A percentile compares a stretch with the other conserved stretches of the same genome.
These are phyloP conservation scores for Liopterus haemorrhoidalis DNA, from an alignment of 2,888 invertebrate species.

Conservation along the genomic window DNA sequence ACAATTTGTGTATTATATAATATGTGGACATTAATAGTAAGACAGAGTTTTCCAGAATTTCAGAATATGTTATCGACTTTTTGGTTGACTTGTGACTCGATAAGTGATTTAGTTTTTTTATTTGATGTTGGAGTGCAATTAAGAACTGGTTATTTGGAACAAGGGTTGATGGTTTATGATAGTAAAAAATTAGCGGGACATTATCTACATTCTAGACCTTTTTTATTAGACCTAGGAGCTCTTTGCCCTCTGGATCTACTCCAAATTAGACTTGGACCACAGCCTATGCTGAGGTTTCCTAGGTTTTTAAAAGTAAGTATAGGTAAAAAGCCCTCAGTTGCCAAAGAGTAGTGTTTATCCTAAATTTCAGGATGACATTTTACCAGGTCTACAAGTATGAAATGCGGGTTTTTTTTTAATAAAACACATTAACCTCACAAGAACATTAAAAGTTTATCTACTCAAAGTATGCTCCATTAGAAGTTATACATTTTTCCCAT, in stretches of 20 bases:
- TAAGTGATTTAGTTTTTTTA: conserved; percentile 80
- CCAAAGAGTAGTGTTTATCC: no score
- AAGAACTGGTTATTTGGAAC: conserved; percentile 90
- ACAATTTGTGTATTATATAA: conserved; percentile 89
- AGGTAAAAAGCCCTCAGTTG: no score
- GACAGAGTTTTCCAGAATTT: conserved; percentile 90
- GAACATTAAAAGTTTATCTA: no score
- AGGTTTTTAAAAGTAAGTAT: conserved; percentile 73
- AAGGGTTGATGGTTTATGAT: conserved; percentile 91
- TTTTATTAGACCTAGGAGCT: conserved; percentile 76
- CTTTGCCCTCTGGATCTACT: conserved; percentile 81
- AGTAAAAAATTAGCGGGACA: conserved; percentile 83
- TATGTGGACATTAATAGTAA: conserved; percentile 90
- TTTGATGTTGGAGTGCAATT: conserved; percentile 87
- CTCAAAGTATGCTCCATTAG: no score
- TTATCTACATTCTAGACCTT: conserved; percentile 77
- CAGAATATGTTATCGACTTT: conserved; percentile 64
- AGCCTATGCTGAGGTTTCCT: conserved; percentile 84
- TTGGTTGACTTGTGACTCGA: conserved; percentile 77
- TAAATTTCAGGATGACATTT: not conserved
- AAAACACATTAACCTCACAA: no score
- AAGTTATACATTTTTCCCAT: no score
- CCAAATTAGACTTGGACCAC: conserved; percentile 65
- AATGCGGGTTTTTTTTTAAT: no score
- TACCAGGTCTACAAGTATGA: no score